Conservation (phyloP, 2,113 vertebrate genomes). For the Monopterus albus region DNA sequence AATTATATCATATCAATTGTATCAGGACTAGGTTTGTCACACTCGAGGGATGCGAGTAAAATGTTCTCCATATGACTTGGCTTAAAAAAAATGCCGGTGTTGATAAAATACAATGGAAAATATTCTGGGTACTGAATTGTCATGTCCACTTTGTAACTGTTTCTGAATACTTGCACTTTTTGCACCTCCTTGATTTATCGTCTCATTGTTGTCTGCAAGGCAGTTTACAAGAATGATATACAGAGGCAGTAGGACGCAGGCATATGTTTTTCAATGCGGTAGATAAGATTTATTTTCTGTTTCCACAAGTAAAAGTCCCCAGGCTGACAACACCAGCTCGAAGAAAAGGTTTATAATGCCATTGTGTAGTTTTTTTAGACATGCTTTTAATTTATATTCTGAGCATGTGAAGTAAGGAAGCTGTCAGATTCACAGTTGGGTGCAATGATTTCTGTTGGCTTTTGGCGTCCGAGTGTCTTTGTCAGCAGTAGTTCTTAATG, state of each 20-base stretch:
- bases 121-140: not conserved
- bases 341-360: not conserved
- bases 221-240: not conserved
- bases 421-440: not conserved
- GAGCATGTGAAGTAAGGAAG: not conserved
- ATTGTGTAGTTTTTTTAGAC: not conserved
- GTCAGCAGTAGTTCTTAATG: slow-evolving; percentile 1
- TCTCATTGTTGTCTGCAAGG: not conserved
- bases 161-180: not conserved
- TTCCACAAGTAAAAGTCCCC: not conserved
- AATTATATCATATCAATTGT: not conserved
- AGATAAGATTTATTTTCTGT: not conserved
- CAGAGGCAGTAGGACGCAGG: not conserved
- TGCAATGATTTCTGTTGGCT: slow-evolving; percentile 1
- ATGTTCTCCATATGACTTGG: too few relatives aligned
- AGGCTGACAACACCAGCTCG: not conserved
- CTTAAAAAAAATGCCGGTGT: too few relatives aligned
- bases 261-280: not conserved
- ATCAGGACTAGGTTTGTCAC: too few relatives aligned
- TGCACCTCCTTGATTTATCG: not conserved
- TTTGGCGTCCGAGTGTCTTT: not conserved
- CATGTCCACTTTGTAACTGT: not conserved
- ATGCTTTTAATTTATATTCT: slow-evolving; percentile 3
- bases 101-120: not conserved
- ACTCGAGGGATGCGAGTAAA: too few relatives aligned